Base-by-base conservation (phyloP, 2,113 vertebrate species). In the Silurus meridionalis region DNA sequence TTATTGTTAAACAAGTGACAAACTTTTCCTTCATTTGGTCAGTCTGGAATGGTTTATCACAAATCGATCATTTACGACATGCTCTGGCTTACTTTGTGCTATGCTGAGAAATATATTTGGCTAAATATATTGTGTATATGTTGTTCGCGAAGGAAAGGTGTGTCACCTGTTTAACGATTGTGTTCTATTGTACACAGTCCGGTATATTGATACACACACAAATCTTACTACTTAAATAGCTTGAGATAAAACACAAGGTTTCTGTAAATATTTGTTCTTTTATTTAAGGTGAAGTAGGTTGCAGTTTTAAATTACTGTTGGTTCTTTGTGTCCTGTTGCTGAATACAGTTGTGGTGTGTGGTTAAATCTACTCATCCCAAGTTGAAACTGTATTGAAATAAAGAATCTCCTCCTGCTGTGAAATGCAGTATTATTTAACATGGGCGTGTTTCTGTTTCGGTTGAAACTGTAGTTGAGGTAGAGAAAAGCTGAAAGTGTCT, bases 401-500 rank as follows among this genome's bases (percentile, higher is more conserved):
- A 28, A 75, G 23, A 46, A 52, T 50, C 50, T n/a, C 28, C 84
- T 48, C 75, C 48, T 75, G 0, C 79, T 52, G 2, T 57, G 66
- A 81, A 60, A 23, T 53, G 15, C n/a, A 57, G 52, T 79, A n/a
- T 28, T 83, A 13, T 82, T 75, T 48, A 67, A 55, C 60, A 83
- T 83, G 81, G 86, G 89, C 11, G 84, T 75, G 81, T 82, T 85
- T 57, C n/a, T 66, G 64, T 84, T 86, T 86, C 37, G 77, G 74
- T 28, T 72, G 84, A 88, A 87, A 88, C 78, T 83, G 77, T 50
- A 81, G 83, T 21, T 86, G 80, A 85, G 58, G 72, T 85, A 23
- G 11, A n/a, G 60, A 58, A 74, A 74, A 57, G 80, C 82, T 87
- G 82, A 86, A 86, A 86, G 86, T 75, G 83, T 50, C 52, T 82